Evolutionary conservation across 1,140 invertebrate genomes (phyloP).

Genomic region (Macrosteles quadrilineatus): DNA sequence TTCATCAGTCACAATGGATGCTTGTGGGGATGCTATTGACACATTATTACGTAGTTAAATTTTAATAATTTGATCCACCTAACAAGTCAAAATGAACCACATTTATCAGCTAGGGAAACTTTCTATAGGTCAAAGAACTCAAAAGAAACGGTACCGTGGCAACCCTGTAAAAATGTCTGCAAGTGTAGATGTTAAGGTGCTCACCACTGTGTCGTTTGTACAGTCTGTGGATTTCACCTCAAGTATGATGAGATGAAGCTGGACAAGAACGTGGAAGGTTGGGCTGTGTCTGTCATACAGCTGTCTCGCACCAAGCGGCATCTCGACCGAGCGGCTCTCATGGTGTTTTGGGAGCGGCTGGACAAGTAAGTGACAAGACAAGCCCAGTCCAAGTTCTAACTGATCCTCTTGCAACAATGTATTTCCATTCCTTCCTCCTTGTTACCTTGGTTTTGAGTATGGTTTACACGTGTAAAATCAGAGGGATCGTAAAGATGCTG

Average conservation of each 20-base stretch:
- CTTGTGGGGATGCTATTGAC: too few species aligned
- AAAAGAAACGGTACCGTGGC: too few species aligned
- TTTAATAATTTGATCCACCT: too few species aligned
- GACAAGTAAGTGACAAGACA: slow-evolving; percentile 82
- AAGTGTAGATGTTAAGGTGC: too few species aligned
- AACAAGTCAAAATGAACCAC: too few species aligned
- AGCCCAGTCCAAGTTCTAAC: slow-evolving; percentile 15
- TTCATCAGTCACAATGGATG: too few species aligned
- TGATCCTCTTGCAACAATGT: not conserved
- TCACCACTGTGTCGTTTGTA: too few species aligned
- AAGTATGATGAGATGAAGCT: slow-evolving; percentile 96
- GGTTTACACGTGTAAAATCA: not conserved
- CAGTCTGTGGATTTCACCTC: slow-evolving; percentile 87
- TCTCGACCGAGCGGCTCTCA: slow-evolving; percentile 92
- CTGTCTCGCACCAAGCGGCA: slow-evolving; percentile 92
- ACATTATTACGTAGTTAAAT: too few species aligned
- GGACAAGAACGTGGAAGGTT: slow-evolving; percentile 92
- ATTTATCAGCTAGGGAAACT: too few species aligned
- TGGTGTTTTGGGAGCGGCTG: slow-evolving; percentile 96
- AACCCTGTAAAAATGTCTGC: too few species aligned
- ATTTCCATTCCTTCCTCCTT: not conserved
- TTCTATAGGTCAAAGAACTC: too few species aligned
- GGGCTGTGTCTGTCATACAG: slow-evolving; percentile 93
- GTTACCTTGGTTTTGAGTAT: not conserved
- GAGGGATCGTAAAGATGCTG: not conserved